Evolutionary conservation across 2,888 invertebrate genomes (phyloP), one percentile per base, ranked within the genome.

Genomic region (Lochmaea capreae): DNA sequence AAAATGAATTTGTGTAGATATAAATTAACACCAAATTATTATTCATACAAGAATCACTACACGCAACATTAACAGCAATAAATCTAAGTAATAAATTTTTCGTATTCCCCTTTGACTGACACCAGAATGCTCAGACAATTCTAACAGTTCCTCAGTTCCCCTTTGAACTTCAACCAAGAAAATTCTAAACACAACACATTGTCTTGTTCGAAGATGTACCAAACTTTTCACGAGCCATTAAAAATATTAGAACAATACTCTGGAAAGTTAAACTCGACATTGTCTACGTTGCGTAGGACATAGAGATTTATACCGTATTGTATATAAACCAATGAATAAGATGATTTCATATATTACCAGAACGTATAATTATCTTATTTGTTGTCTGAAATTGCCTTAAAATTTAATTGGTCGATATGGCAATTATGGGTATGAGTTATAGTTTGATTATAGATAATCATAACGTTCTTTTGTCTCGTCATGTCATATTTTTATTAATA

Each of bases 201-300:
- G 68, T 68, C 68, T 61, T 68, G 62, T 68, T 68, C 14, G 39
- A 61, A 46, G 61, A 68, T 68, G 68, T 68, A 68, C 68, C 68
- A 68, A 68, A 68, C 49, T 68, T 62, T 62, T 52, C 52, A 8
- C 46, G 33, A 71, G 65, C 46, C 65, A 26, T 57, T 26, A 71
- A 71, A 74, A 66, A 68, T 72, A 67, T 52, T 75, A 72, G 59
- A 43, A 62, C 65, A 72, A 65, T 70, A 46, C 75, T 52, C 43
- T 18, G 75, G 58, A 59, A 74, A 42, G 39, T 14, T 59, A 12
- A 63, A 63, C 14, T 26, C 42, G 58, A 71, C 71, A 65, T 65
- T 71, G 69, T 70, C 69, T 63, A 49, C 71, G 68, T 74, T 70
- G 71, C 71, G 71, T 71, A 71, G 71, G 71, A 71, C 71, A 71